Base-by-base conservation (phyloP, 2,113 vertebrate genomes). In the Neogobius melanostomus region DNA sequence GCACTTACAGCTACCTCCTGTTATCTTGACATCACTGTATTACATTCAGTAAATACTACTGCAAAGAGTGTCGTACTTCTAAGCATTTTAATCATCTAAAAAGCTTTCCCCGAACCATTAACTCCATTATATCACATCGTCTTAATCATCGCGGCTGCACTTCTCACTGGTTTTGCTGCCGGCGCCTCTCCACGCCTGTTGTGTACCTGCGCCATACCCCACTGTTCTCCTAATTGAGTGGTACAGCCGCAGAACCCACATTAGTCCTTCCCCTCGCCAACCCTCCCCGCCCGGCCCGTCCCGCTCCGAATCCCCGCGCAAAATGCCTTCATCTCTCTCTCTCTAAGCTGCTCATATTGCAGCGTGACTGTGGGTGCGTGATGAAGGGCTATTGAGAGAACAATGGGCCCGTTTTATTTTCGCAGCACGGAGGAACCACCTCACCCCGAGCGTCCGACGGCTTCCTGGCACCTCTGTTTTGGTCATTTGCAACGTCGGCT, bases 341-440 rank as follows among this genome's bases (percentile, higher is more conserved):
- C 21, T 64, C 82, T 80, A 5, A 83, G 71, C 85, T 56, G 54
- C 74, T 80, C 53, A 12, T 76, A 61, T 81, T 80, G 68, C 81
- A 84, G 64, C 47, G 43, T 60, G 71, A 66, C 57, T 74, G 28
- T 4, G 8, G 75, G 75, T 79, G 70, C 62, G 52, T 82, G 83
- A 80, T 83, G 82, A 80, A 82, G 47, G 69, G 70, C 74, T 81
- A 70, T 65, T 60, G 43, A 21, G 71, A 87, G 84, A 90, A 88
- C 89, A 88, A 90, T 83, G 74, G 67, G 5, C 49, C 80, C 80
- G 81, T 81, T 88, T 77, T 66, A 81, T 85, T 72, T 83, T 64
- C 76, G 57, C 47, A 66, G 47, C 68, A 72, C 66, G 75, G 80
- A 78, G 72, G 80, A 84, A 82, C 74, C 67, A 70, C 77, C 84